Base-by-base conservation (phyloP, 2,797 vertebrate genomes). In the Sphaeramia orbicularis region DNA sequence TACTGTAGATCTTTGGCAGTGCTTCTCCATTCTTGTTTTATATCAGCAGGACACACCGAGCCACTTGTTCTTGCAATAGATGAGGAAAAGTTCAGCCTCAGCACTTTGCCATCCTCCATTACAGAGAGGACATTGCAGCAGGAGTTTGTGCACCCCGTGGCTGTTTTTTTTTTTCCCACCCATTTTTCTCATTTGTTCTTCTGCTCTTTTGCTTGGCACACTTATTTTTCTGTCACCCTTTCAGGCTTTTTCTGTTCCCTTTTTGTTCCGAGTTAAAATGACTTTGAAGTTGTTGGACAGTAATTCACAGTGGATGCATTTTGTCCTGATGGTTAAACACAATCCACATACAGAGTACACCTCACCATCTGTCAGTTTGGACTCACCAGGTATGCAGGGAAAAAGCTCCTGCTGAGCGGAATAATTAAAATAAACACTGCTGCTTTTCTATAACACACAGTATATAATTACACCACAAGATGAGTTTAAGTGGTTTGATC, bases 41-140 rank as follows among this genome's bases (percentile, higher is more conserved):
- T 76, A 79, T 76, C 55, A 76, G 85, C 85, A 60, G 83, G 74
- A 86, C 77, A 80, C 74, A 62, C 56, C 18, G 48, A 73, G 71
- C 71, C 71, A 61, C 77, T 87, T 89, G 63, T 70, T 78, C 72
- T 84, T 65, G 61, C 47, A 19, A 45, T 47, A 42, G 70, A 86
- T 59, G 76, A 59, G 66, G 57, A 74, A 80, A 85, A 78, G 61
- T 79, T 71, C n/a, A 48, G 60, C 54, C 78, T 86, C 66, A 73
- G 84, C 79, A 87, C 41, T 81, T 86, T 74, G 44, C 69, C 37
- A 41, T 52, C 53, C 49, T 81, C 76, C 48, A 61, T 74, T 65
- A 65, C 18, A 62, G 53, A 56, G 44, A 77, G 71, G 61, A 74
- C 67, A 37, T 55, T 80, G 50, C 73, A 69, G 74, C 59, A 57